A percentile compares a stretch with the other conserved stretches of the same genome.
phyloP scores from a whole-genome alignment of 2,888 invertebrate species.

The Elegia similella region DNA sequence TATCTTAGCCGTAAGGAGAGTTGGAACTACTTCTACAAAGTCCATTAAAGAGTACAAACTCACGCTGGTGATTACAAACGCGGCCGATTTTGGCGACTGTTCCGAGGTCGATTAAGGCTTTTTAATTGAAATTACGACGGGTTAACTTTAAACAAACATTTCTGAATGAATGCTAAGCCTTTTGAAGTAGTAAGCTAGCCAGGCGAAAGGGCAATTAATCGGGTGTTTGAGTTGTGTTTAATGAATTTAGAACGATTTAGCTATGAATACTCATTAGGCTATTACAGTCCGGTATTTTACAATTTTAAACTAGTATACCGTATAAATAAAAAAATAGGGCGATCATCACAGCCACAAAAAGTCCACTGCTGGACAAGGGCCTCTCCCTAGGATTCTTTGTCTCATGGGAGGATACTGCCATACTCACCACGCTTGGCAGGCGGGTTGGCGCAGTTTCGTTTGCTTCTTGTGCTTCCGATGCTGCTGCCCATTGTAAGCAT shows the following conservation, averaged over 20 bases:
- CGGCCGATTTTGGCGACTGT: slow-evolving; percentile 70
- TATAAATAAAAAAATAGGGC: not conserved
- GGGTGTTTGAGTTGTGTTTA: slow-evolving; percentile 17
- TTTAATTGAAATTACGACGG: slow-evolving; percentile 69
- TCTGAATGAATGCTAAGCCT: slow-evolving; percentile 27
- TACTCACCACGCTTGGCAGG: too few species aligned
- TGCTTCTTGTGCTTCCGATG: too few species aligned
- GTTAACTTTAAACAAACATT: slow-evolving; percentile 44
- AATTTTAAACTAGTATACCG: not conserved
- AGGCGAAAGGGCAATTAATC: slow-evolving; percentile 15
- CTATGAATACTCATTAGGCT: not conserved
- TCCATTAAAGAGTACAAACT: slow-evolving; percentile 80
- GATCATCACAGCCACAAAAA: too few species aligned
- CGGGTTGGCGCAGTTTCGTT: too few species aligned
- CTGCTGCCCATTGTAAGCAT: too few species aligned
- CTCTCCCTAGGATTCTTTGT: too few species aligned
- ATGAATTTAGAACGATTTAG: slow-evolving; percentile 17
- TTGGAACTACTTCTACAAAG: slow-evolving; percentile 77
- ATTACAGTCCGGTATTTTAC: not conserved
- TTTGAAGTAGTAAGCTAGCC: slow-evolving; percentile 22
- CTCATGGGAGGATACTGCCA: too few species aligned
- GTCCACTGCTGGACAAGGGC: too few species aligned
- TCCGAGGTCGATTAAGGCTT: slow-evolving; percentile 66
- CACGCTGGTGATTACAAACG: slow-evolving; percentile 74
- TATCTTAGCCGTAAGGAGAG: slow-evolving; percentile 79